Percentiles rank a stretch among this genome's conserved stretches.
Evolutionary conservation across 2,797 vertebrate species (phyloP).

Genomic region (Clarias fuscus): DNA sequence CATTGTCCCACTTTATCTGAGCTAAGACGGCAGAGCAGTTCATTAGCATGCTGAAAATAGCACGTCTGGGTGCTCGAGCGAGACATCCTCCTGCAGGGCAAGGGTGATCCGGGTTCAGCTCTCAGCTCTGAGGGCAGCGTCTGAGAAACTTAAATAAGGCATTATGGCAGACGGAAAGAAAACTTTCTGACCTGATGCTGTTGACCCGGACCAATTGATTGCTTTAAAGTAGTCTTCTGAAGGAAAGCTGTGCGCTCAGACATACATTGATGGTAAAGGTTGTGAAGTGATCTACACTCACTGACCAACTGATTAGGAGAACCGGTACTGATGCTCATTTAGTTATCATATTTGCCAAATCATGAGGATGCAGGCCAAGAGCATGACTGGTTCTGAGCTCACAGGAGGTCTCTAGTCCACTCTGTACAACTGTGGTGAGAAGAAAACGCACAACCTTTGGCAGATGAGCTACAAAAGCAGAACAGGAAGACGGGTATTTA

Average conservation of each 20-base stretch:
- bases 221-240: not conserved
- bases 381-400: not conserved
- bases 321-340: not conserved
- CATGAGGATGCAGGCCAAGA: not conserved
- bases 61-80: not conserved
- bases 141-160: not conserved
- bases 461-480: not conserved
- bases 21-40: slow-evolving; percentile 2
- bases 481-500: too few species aligned
- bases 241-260: not conserved
- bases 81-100: not conserved
- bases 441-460: not conserved
- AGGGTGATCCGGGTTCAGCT: not conserved
- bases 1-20: not conserved
- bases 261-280: not conserved
- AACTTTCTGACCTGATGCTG: slow-evolving; percentile 14
- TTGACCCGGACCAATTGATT: not conserved
- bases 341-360: not conserved
- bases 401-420: not conserved
- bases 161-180: not conserved
- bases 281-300: not conserved
- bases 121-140: not conserved
- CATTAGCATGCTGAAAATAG: slow-evolving; percentile 21
- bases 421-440: not conserved
- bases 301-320: not conserved